These are phyloP conservation scores for Erithacus rubecula DNA, from an alignment of 2,797 vertebrate genomes.

Conservation along the genomic window DNA sequence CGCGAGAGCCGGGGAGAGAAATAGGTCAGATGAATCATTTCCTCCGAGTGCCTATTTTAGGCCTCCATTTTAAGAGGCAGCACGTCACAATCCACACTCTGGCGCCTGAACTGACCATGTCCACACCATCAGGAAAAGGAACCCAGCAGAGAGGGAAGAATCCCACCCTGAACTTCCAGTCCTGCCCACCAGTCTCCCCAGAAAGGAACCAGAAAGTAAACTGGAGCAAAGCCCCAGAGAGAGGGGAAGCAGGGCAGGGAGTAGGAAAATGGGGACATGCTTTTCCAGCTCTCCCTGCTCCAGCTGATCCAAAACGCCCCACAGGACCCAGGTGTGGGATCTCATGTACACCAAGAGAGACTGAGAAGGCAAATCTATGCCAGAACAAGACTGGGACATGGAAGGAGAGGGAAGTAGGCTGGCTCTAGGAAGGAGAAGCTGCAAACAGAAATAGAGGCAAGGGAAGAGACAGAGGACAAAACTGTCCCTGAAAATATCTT, in stretches of 20 bases:
- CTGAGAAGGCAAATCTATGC: background rate
- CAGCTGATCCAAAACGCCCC: background rate
- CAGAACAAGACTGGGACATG: background rate
- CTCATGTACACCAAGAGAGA: accelerated
- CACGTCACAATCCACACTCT: background rate
- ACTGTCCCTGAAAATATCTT: background rate
- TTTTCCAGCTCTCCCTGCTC: background rate
- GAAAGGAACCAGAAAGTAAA: accelerated
- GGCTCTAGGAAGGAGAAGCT: background rate
- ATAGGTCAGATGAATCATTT: conserved; percentile 72
- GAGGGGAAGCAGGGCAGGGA: background rate
- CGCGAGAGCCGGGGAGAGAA: conserved; percentile 4
- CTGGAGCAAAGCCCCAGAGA: background rate
- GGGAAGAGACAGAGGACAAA: background rate
- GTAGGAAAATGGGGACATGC: background rate
- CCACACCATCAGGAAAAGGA: accelerated
- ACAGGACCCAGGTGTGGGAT: accelerated
- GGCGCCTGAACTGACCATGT: background rate
- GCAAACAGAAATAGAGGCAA: background rate
- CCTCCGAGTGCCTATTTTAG: conserved; percentile 57
- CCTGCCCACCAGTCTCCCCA: accelerated
- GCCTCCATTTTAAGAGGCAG: conserved; percentile 57
- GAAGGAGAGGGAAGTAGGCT: background rate
- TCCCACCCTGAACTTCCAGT: accelerated
- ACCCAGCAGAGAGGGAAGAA: background rate